phyloP scores from a whole-genome alignment of 2,888 invertebrate species.

The Pristionchus arcanus region DNA sequence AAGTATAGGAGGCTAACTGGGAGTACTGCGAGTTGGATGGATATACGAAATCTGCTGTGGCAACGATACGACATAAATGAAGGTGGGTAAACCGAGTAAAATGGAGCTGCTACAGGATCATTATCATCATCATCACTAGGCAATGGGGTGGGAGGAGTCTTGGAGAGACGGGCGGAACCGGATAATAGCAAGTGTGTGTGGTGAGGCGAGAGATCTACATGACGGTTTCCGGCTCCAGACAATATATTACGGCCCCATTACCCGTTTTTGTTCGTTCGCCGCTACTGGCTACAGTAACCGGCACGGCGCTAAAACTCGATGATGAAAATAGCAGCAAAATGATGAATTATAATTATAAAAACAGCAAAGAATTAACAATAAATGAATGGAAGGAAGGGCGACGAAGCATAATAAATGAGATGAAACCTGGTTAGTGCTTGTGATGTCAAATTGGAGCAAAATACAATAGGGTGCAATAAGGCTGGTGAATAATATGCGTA shows the following conservation, averaged over 20 bases:
- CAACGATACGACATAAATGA: not conserved
- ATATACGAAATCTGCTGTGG: not conserved
- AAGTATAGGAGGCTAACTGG: not conserved
- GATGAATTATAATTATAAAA: not conserved
- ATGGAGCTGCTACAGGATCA: not conserved
- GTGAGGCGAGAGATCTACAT: slow-evolving; percentile 12
- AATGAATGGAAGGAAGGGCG: not conserved
- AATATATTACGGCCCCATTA: slow-evolving; percentile 9
- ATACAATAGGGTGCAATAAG: not conserved
- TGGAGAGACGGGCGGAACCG: not conserved
- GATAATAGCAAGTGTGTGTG: not conserved
- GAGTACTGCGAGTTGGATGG: not conserved
- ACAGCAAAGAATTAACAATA: not conserved
- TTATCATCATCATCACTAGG: slow-evolving; percentile 6
- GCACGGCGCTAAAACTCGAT: not conserved
- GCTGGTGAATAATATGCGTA: slow-evolving; percentile 1
- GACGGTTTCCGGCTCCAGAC: slow-evolving; percentile 45
- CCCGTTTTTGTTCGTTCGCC: not conserved
- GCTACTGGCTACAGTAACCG: not conserved
- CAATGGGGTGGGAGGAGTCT: not conserved
- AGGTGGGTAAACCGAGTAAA: not conserved
- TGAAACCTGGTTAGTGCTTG: slow-evolving; percentile 21
- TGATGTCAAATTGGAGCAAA: not conserved
- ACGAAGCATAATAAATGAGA: not conserved
- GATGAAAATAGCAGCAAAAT: not conserved